These are phyloP conservation scores for Arvicanthis niloticus DNA, from an alignment of 2,113 vertebrate genomes.

Conservation along the genomic window DNA sequence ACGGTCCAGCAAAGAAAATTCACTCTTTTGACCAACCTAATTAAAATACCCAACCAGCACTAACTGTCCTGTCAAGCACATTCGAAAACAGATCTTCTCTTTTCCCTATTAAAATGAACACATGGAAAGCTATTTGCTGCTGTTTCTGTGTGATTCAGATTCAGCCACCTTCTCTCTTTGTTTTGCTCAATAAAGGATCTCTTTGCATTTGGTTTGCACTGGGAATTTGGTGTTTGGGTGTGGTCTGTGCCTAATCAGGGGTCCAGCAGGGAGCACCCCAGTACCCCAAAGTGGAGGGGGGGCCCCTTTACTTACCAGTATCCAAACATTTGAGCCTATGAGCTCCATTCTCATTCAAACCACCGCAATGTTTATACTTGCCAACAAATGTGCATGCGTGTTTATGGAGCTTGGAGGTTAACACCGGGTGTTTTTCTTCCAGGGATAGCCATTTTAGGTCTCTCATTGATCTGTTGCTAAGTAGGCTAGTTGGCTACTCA, in stretches of 20 bases:
- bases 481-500: background rate
- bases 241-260: background rate
- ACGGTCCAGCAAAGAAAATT: background rate
- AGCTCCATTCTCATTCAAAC: background rate
- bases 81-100: background rate
- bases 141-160: background rate
- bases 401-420: background rate
- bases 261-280: background rate
- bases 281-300: too few relatives aligned
- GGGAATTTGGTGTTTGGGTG: background rate
- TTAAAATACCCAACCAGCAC: background rate
- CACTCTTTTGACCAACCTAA: background rate
- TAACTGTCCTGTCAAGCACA: background rate
- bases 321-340: background rate
- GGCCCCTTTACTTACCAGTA: background rate
- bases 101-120: background rate
- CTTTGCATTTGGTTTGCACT: background rate
- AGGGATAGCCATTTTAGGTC: too few relatives aligned
- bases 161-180: background rate
- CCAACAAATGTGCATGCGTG: background rate
- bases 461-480: background rate
- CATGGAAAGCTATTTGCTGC: background rate
- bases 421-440: background rate
- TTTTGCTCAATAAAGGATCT: background rate
- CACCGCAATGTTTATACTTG: background rate